These are phyloP conservation scores for Pogonomyrmex barbatus DNA, from an alignment of 1,140 invertebrate genomes.

Conservation along the genomic window DNA sequence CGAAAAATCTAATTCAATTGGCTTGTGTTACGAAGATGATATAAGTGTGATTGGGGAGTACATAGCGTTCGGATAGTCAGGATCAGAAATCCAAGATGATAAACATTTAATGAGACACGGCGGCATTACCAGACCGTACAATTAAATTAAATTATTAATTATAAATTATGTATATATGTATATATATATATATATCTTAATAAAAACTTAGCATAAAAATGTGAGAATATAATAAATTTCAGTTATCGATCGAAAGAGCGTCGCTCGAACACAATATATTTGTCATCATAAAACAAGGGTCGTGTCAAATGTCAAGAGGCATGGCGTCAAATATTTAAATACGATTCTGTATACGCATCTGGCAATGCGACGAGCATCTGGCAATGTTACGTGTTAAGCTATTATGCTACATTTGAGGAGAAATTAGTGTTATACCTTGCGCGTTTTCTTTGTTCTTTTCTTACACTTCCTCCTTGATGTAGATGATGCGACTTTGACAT, in stretches of 20 bases:
- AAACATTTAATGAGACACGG: slow-evolving; percentile 45
- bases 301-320: background rate
- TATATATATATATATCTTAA: background rate
- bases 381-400: slow-evolving; percentile 52
- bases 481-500: slow-evolving; percentile 80
- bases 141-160: background rate
- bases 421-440: slow-evolving; percentile 82
- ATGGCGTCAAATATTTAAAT: background rate
- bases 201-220: background rate
- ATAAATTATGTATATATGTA: background rate
- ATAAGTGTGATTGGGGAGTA: slow-evolving; percentile 39
- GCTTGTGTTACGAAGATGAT: slow-evolving; percentile 49
- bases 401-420: slow-evolving; percentile 59
- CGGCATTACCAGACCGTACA: slow-evolving; percentile 50
- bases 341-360: slow-evolving; percentile 26
- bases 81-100: slow-evolving; percentile 23
- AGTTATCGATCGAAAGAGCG: background rate
- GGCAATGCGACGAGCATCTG: slow-evolving; percentile 43
- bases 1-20: slow-evolving; percentile 52
- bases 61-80: slow-evolving; percentile 20
- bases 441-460: slow-evolving; percentile 78
- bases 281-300: background rate
- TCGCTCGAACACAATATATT: background rate
- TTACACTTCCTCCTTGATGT: slow-evolving; percentile 77
- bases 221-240: background rate